phyloP scores from a whole-genome alignment of 2,113 vertebrate genomes.

The Ailurus styani region DNA sequence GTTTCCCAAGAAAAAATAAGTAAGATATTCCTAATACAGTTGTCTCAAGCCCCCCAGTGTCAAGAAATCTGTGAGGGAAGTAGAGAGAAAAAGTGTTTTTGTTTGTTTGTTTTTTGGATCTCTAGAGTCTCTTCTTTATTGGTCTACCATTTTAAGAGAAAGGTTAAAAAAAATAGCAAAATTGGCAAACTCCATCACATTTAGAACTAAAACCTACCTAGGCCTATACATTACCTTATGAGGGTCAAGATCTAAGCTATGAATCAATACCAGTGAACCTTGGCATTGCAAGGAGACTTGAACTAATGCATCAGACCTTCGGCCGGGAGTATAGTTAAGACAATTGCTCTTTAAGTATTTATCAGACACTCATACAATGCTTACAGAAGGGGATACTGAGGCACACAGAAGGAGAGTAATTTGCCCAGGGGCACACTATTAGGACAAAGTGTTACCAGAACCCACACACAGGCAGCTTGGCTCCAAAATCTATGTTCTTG shows the following conservation, averaged over 20 bases:
- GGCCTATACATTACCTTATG: neutral
- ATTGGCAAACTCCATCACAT: neutral
- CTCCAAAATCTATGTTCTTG: neutral
- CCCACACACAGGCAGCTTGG: neutral
- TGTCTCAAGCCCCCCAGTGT: neutral
- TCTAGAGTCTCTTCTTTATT: neutral
- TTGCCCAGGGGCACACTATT: neutral
- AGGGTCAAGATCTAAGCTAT: neutral
- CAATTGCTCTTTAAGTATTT: neutral
- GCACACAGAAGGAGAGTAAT: neutral
- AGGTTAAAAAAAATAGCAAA: neutral
- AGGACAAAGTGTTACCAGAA: neutral
- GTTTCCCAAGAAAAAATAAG: neutral
- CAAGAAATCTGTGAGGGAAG: neutral
- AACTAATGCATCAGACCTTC: neutral
- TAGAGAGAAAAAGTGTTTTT: neutral
- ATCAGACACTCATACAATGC: neutral
- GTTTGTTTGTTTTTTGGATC: neutral
- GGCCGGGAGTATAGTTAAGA: neutral
- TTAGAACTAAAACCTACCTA: neutral
- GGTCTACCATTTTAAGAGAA: neutral
- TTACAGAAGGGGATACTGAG: neutral
- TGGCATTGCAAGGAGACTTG: neutral
- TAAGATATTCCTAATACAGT: neutral
- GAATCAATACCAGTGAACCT: neutral